Conservation (phyloP, 2,888 invertebrate species). For the Acanthococcus lagerstroemiae region DNA sequence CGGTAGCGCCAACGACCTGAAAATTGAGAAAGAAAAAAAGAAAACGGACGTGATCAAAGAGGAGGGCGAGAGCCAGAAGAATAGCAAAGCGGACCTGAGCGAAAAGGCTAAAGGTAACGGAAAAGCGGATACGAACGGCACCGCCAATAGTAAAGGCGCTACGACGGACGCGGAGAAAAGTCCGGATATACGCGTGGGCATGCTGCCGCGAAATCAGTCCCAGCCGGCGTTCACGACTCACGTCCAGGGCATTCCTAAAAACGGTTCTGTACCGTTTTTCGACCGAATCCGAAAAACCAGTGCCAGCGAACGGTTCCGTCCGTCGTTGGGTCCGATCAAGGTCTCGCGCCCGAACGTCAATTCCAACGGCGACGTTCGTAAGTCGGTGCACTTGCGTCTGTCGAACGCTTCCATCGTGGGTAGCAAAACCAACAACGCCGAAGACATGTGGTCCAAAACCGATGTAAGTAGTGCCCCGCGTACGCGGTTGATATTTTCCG, state of each 20-base stretch:
- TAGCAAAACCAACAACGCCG: slow-evolving; percentile 50
- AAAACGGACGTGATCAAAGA: slow-evolving; percentile 40
- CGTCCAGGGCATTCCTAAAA: slow-evolving; percentile 66
- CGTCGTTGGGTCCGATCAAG: slow-evolving; percentile 71
- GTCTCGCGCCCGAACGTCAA: slow-evolving; percentile 63
- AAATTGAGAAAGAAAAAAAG: slow-evolving; percentile 36
- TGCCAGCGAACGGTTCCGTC: slow-evolving; percentile 71
- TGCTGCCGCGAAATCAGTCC: slow-evolving; percentile 76
- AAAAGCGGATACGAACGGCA: slow-evolving; percentile 1
- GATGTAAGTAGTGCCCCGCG: slow-evolving; percentile 24
- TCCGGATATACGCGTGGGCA: slow-evolving; percentile 38
- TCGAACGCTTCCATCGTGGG: slow-evolving; percentile 51
- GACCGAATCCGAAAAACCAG: slow-evolving; percentile 76
- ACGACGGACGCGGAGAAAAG: slow-evolving; percentile 38
- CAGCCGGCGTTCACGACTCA: slow-evolving; percentile 74
- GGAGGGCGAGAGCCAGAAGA: slow-evolving; percentile 37
- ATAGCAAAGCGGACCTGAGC: slow-evolving; percentile 33
- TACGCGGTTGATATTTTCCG: too few relatives aligned
- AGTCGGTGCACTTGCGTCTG: slow-evolving; percentile 48
- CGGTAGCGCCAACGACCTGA: slow-evolving; percentile 40
- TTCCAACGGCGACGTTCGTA: slow-evolving; percentile 65
- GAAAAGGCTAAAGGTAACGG: slow-evolving; percentile 25
- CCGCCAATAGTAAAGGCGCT: slow-evolving; percentile 38
- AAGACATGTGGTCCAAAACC: slow-evolving; percentile 41
- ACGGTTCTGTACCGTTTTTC: slow-evolving; percentile 83